Conservation (phyloP, 2,113 vertebrate genomes). For the Erythrolamprus reginae region DNA sequence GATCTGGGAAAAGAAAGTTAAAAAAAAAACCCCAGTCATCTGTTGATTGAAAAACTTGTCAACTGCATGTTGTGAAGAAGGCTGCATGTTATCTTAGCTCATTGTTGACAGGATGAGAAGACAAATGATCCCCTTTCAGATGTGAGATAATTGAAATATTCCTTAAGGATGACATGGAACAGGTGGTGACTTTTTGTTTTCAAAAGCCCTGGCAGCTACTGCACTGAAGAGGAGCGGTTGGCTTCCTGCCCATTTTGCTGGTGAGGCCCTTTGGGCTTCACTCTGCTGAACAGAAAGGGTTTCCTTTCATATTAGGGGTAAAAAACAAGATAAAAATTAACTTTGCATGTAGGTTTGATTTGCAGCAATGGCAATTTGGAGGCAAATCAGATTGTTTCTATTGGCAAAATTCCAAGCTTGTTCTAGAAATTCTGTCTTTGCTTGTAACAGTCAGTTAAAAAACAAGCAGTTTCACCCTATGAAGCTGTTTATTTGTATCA, state of each 20-base stretch:
- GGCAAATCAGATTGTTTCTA: background rate
- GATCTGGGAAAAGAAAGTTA: background rate
- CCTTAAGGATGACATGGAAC: conserved; percentile 3
- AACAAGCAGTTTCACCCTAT: background rate
- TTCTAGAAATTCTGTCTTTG: background rate
- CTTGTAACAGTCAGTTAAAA: background rate
- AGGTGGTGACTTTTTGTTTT: conserved; percentile 18
- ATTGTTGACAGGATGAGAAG: background rate
- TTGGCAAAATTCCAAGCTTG: background rate
- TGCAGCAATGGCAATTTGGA: background rate
- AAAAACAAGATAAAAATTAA: conserved; percentile 4
- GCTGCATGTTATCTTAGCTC: background rate
- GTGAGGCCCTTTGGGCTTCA: conserved; percentile 5
- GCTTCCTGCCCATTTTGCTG: background rate
- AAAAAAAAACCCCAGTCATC: background rate
- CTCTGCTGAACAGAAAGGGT: conserved; percentile 2
- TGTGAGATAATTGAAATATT: conserved; percentile 7
- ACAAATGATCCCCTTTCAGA: conserved; percentile 6
- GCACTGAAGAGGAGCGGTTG: background rate
- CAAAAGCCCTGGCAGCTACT: background rate
- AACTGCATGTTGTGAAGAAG: background rate
- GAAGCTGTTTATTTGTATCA: background rate
- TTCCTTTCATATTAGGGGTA: background rate
- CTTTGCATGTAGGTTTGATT: background rate
- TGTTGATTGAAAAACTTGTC: background rate